A percentile compares a stretch with the other conserved stretches of the same genome.
Conservation (phyloP, 2,113 vertebrate genomes). For the Hymenochirus boettgeri region DNA sequence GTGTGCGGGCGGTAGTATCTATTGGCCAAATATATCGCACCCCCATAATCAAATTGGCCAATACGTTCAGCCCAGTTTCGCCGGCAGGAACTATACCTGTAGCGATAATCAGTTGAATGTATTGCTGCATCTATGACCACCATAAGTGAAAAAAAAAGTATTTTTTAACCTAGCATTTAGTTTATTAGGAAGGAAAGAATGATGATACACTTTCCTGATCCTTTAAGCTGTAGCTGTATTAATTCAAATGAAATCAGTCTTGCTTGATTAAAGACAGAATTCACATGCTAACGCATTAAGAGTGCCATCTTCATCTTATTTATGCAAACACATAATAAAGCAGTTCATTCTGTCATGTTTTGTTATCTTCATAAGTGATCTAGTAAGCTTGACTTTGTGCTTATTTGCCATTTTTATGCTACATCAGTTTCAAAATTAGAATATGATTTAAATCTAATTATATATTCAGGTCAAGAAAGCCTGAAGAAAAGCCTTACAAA, state of each 20-base stretch:
- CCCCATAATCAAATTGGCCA: too few species aligned
- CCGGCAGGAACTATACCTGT: too few species aligned
- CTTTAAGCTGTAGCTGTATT: slow-evolving; percentile 15
- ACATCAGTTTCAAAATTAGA: slow-evolving; percentile 33
- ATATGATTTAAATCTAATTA: slow-evolving; percentile 20
- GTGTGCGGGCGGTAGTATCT: too few species aligned
- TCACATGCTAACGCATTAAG: slow-evolving; percentile 25
- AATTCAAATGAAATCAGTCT: slow-evolving; percentile 20
- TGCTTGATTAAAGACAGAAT: slow-evolving; percentile 35
- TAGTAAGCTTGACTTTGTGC: slow-evolving; percentile 30
- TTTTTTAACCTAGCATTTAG: too few species aligned
- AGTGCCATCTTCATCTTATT: slow-evolving; percentile 28
- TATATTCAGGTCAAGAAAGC: not conserved
- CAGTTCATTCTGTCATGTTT: slow-evolving; percentile 28
- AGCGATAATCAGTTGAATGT: too few species aligned
- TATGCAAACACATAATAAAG: slow-evolving; percentile 31
- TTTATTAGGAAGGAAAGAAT: too few species aligned
- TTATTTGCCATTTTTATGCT: slow-evolving; percentile 36
- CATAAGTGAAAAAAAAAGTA: too few species aligned
- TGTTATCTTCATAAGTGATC: slow-evolving; percentile 30
- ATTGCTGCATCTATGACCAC: too few species aligned
- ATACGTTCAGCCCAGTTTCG: too few species aligned
- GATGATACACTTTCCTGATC: too few species aligned
- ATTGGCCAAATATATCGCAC: too few species aligned
- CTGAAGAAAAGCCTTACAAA: too few species aligned